Base-by-base conservation (phyloP, 2,113 vertebrate genomes). In the Sceloporus undulatus region DNA sequence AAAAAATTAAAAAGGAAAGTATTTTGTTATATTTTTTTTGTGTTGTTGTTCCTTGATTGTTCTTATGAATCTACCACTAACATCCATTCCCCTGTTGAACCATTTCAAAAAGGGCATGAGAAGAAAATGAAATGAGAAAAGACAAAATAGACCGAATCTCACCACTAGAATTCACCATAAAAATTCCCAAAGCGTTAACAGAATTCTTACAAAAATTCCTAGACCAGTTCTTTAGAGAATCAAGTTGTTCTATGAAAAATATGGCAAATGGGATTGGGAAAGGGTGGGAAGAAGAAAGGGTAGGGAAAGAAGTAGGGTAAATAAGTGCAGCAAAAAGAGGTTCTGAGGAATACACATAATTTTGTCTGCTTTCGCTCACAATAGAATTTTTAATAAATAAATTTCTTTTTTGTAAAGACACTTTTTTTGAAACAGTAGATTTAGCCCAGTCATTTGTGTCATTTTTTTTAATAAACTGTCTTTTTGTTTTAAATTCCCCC, bases 311-410 rank as follows among this genome's bases (percentile, higher is more conserved):
- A 92, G 88, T 52, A 91, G 74, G 90, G 97, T 95, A 97, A 97
- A 95, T 96, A 97, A 98, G 95, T 97, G 97, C 97, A 97, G 97
- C 98, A 98, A 98, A 98, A 98, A 96, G 97, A 98, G 97, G 97
- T 98, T 98, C 95, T 97, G 97, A 98, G 97, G 98, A 98, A 98
- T 98, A 98, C 97, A 97, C 97, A 97, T 98, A 87, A 97, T 97
- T 97, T 98, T 98, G 97, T 97, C 97, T 98, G 96, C 97, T 98
- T 98, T 98, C 97, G 98, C 98, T 97, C 98, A 99, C 98, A 98
- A 98, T 98, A 98, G 97, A 98, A 98, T 99, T 98, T 98, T 98
- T 99, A 99, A 99, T 99, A 99, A 99, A 99, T 99, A 99, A 98
- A 98, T 98, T 98, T 97, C 97, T 97, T 97, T 98, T 99, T 98